phyloP scores from a whole-genome alignment of 2,797 vertebrate genomes.

The Alcedo atthis region DNA sequence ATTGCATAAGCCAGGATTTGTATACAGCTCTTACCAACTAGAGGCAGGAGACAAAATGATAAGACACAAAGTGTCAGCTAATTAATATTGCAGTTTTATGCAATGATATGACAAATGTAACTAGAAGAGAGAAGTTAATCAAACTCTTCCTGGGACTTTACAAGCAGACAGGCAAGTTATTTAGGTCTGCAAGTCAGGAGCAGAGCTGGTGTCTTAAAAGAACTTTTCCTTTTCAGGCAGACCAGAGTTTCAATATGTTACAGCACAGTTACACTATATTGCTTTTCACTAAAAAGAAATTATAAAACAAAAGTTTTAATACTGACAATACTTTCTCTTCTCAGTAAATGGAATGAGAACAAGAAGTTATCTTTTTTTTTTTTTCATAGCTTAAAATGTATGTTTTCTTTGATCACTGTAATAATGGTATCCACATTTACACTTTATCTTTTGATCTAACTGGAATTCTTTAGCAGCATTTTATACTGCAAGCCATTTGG shows the following conservation, averaged over 20 bases:
- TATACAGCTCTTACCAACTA: neutral
- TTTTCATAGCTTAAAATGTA: neutral
- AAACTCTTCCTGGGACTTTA: neutral
- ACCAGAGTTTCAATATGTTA: neutral
- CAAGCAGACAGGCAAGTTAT: neutral
- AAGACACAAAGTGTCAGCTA: neutral
- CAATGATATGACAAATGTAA: neutral
- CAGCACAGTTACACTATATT: neutral
- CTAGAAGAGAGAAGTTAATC: neutral
- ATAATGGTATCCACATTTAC: neutral
- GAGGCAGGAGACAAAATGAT: neutral
- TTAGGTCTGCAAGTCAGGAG: neutral
- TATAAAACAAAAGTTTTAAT: neutral
- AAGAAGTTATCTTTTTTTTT: neutral
- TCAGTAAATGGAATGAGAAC: neutral
- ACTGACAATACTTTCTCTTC: neutral
- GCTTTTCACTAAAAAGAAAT: neutral
- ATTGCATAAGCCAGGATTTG: neutral
- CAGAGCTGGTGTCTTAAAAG: neutral
- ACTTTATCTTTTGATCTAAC: slow-evolving; percentile 20
- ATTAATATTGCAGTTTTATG: neutral
- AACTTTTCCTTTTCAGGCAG: neutral
- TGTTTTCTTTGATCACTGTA: neutral
- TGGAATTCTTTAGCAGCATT: neutral
- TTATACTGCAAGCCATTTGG: neutral